Base-by-base conservation (phyloP, 2,888 invertebrate species). In the Netelia fuscicornis region DNA sequence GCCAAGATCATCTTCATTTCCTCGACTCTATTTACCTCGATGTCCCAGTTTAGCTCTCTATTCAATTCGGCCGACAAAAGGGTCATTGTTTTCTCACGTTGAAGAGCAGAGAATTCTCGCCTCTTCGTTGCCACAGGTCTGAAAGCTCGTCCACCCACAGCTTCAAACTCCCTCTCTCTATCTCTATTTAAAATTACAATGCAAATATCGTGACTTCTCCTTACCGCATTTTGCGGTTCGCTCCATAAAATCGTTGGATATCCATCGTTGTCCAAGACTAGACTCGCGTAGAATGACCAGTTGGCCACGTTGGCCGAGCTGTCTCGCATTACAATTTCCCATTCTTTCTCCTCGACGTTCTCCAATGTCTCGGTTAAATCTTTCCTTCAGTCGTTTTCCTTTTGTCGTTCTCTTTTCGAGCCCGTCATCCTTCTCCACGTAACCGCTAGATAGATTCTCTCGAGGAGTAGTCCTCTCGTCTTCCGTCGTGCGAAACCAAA, bases 1-100 rank as follows among this genome's bases (percentile, higher is more conserved):
- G 17, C 20, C 17, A 58, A 20, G 5, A 37, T 58, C 10, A 58
- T 58, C 20, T 58, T 58, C 20, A 58, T 58, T 20, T 58, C 9
- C 20, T 10, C 17, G 8, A 20, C 9, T 48, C 58, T 20, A 58
- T 58, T 58, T 58, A 17, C 20, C 20, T 10, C 54, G 20, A 52
- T 42, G 65, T 0, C 13, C 60, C 17, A 37, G 23, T 77, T 72
- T 48, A 13, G n/a, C 52, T 42, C 11, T 48, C 77, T 78, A 56
- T 70, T 74, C 30, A 48, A 70, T 78, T 58, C 62, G 23, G 5
- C 25, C 71, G 54, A 71, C 71, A 84, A 80, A 84, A 71, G 64
- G 70, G 65, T 80, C 84, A 84, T 84, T 84, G 84, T 84, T 80
- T 84, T 84, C 84, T 76, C 84, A 84, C 80, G 84, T 76, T 74